phyloP scores from a whole-genome alignment of 2,888 invertebrate species.

The Amorpha juglandis region DNA sequence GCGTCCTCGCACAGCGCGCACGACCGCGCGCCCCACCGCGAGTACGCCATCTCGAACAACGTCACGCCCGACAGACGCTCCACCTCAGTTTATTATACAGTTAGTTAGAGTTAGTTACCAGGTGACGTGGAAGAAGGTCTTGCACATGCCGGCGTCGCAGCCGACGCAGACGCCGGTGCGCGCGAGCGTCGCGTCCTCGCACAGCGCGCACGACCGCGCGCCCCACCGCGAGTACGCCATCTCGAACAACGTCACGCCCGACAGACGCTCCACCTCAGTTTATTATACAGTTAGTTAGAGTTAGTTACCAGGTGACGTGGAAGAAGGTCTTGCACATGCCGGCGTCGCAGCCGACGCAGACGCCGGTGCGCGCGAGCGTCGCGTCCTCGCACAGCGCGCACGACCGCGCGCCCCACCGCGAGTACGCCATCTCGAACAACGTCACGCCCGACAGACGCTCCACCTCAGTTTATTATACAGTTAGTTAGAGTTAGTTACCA shows the following conservation, averaged over 20 bases:
- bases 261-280: conserved; percentile 91
- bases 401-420: conserved; percentile 96
- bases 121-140: conserved; percentile 98
- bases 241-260: conserved; percentile 97
- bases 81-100: conserved; percentile 71
- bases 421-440: conserved; percentile 98
- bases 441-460: conserved; percentile 96
- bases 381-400: conserved; percentile 96
- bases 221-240: conserved; percentile 99
- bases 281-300: background rate
- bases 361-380: conserved; percentile 94
- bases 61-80: conserved; percentile 96
- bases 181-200: conserved; percentile 93
- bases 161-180: conserved; percentile 97
- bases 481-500: conserved; percentile 84
- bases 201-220: conserved; percentile 94
- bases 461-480: conserved; percentile 71
- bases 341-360: conserved; percentile 98
- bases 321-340: conserved; percentile 99
- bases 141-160: conserved; percentile 99
- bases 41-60: conserved; percentile 98
- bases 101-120: conserved; percentile 84
- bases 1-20: conserved; percentile 96
- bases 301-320: conserved; percentile 95
- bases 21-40: conserved; percentile 96